phyloP scores from a whole-genome alignment of 35 echinoderm and acorn worm species.

The Patiria miniata region DNA sequence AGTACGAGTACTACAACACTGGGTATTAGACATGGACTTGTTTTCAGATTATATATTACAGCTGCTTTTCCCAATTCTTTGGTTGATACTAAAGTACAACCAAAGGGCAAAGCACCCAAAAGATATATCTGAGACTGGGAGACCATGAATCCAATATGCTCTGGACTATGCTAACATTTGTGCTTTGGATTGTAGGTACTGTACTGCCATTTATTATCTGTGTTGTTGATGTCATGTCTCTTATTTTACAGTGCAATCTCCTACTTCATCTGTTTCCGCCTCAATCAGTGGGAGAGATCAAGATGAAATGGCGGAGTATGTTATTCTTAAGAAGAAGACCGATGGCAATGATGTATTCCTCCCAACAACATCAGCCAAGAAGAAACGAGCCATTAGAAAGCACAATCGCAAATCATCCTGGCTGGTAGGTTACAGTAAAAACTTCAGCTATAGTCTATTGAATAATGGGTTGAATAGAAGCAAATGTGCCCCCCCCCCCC shows the following conservation, averaged over 20 bases:
- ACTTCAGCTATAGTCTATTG: slow-evolving; percentile 4
- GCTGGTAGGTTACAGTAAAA: slow-evolving; percentile 6
- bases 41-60: no score
- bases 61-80: no score
- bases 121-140: no score
- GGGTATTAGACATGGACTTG: no score
- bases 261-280: not conserved
- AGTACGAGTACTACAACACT: no score
- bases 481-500: not conserved
- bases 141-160: no score
- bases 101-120: no score
- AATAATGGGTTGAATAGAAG: not conserved
- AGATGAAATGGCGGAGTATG: slow-evolving; percentile 32
- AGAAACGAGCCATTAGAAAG: slow-evolving; percentile 57
- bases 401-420: slow-evolving; percentile 50
- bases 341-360: slow-evolving; percentile 76
- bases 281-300: slow-evolving; percentile 41
- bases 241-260: slow-evolving; percentile 5
- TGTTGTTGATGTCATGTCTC: not conserved
- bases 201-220: no score
- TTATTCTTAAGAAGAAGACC: slow-evolving; percentile 69
- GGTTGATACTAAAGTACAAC: no score
- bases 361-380: slow-evolving; percentile 29
- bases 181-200: not conserved
- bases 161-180: no score